Evolutionary conservation across 2,888 invertebrate species (phyloP), one percentile per base, ranked within the genome.

Genomic region (Oscheius myriophilus): DNA sequence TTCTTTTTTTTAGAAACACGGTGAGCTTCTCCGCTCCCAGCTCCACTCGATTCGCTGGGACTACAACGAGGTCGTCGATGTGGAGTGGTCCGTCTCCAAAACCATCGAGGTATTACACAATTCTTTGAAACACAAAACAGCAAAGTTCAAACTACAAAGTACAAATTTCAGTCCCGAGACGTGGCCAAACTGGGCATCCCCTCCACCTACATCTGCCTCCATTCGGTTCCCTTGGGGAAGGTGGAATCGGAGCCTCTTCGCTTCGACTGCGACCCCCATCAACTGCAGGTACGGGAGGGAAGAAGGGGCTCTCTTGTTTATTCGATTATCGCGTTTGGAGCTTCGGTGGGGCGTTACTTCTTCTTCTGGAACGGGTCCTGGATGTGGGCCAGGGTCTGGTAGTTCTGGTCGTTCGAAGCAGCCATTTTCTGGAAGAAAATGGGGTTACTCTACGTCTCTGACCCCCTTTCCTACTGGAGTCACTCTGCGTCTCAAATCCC

Each of bases 1-100:
- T n/a, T n/a, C n/a, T n/a, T n/a, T n/a, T 7, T 23, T 26, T n/a
- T 25, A 65, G 65, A 55, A 55, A n/a, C 25, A 65, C 33, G 39
- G 39, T 7, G 23, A 25, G 9, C 49, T 33, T 7, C 16, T 55
- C n/a, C 12, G 33, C 7, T 33, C 45, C 11, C 45, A 55, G 45
- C 39, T 78, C n/a, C 25, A 49, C 46, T 69, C 74, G 16, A 73
- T 78, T n/a, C 59, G 49, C 26, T 76, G 74, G 72, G 70, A 64
- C 41, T 62, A 73, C 62, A 69, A 72, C n/a, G 69, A 74, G 54
- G 57, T 78, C 12, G 69, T 75, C 23, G 75, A 76, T 52, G 59
- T 73, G 12, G 67, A 73, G 18, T 71, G 76, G 66, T 57, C 65
- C 39, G 70, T 76, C 26, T 58, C 71, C 18, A 76, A 71, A 64